These are phyloP conservation scores for Semnornis frantzii DNA, from an alignment of 2,113 vertebrate genomes.

Conservation along the genomic window DNA sequence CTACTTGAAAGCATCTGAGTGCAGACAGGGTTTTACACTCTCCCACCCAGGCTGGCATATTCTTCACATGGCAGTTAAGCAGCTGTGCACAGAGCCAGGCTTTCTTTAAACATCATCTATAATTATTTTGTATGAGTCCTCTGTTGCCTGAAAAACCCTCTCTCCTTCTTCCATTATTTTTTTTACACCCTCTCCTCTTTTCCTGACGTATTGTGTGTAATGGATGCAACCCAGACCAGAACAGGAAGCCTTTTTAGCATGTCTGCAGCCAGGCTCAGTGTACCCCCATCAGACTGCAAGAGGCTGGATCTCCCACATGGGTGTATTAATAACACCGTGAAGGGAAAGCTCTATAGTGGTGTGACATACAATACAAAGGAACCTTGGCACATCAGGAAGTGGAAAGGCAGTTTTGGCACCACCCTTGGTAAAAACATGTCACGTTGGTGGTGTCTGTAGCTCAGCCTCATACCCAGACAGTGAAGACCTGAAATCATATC, in stretches of 20 bases:
- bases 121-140: slow-evolving; percentile 5
- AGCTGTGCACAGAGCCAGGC: not conserved
- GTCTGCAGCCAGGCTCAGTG: not conserved
- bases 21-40: not conserved
- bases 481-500: slow-evolving; percentile 27
- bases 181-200: not conserved
- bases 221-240: slow-evolving; percentile 46
- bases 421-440: not conserved
- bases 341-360: not conserved
- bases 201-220: not conserved
- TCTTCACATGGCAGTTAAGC: not conserved
- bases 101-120: not conserved
- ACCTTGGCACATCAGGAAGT: not conserved
- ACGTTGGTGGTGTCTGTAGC: not conserved
- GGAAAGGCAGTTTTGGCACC: slow-evolving; percentile 35
- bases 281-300: not conserved
- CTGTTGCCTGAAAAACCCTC: not conserved
- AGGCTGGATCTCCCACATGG: not conserved
- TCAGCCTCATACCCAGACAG: slow-evolving; percentile 12
- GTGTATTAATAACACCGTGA: not conserved
- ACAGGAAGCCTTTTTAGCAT: not conserved
- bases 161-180: not conserved
- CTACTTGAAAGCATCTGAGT: not conserved
- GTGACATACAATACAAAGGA: not conserved
- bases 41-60: slow-evolving; percentile 38